These are phyloP conservation scores for Synergus gifuensis DNA, from an alignment of 2,888 invertebrate species.

Conservation along the genomic window DNA sequence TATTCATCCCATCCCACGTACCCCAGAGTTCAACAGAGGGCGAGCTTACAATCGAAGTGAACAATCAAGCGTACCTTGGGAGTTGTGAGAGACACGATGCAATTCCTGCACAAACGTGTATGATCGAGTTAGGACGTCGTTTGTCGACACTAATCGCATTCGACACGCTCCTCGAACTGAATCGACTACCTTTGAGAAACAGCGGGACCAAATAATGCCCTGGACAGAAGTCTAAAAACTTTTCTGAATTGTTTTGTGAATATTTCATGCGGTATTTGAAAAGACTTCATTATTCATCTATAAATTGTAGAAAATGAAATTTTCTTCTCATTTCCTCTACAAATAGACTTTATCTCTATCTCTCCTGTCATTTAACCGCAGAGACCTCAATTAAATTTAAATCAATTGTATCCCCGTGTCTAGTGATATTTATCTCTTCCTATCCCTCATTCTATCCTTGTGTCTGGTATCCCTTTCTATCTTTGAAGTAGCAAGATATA, in stretches of 20 bases:
- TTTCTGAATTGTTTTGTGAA: not conserved
- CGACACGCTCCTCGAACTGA: not conserved
- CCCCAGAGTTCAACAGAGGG: not conserved
- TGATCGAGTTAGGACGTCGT: slow-evolving; percentile 47
- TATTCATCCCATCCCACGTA: not conserved
- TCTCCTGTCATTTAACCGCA: no score
- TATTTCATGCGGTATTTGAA: not conserved
- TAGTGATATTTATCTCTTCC: no score
- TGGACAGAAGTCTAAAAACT: not conserved
- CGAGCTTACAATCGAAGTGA: slow-evolving; percentile 15
- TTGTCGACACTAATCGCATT: slow-evolving; percentile 11
- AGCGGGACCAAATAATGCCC: not conserved
- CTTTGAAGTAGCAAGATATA: no score
- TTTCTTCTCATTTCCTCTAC: no score
- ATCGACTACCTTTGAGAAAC: slow-evolving; percentile 19
- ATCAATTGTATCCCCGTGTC: no score
- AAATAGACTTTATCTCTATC: no score
- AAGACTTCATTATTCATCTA: not conserved
- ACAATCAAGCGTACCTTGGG: slow-evolving; percentile 21
- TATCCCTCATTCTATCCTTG: no score
- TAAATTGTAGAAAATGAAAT: no score
- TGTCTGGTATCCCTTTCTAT: no score
- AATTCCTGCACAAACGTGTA: slow-evolving; percentile 55
- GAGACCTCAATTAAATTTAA: no score
- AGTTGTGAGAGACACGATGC: slow-evolving; percentile 9